Evolutionary conservation across 2,888 invertebrate genomes (phyloP), one percentile per base, ranked within the genome.

Genomic region (Kuschelorhynchus macadamiae): DNA sequence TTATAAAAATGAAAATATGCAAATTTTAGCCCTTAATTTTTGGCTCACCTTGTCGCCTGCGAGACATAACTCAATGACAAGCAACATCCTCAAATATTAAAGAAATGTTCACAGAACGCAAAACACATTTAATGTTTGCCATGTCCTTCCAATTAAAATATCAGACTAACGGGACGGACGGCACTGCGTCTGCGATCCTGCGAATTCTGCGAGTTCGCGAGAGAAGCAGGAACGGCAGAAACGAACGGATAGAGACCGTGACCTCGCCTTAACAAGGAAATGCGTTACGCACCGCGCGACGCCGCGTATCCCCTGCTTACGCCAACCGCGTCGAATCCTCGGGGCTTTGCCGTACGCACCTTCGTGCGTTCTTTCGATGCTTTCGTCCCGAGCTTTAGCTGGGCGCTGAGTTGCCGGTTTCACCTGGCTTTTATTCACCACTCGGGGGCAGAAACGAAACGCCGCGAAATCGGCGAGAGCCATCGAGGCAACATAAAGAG

Each of bases 221-320:
- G 47, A 59, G n/a, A n/a, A 18, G 55, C 55, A 55, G 63, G 53
- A 46, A 30, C 47, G 47, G 52, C 53, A 62, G n/a, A 21, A 21
- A 50, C 50, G 50, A 49, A 53, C 46, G 39, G 44, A n/a, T n/a
- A 39, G 41, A 56, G 80, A 78, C 80, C 80, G 79, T 80, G 80
- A 80, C 80, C 80, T 71, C 74, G 72, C 72, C 75, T 74, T 75
- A 79, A 81, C 79, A 78, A 81, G 82, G 82, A 82, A 82, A 82
- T 81, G 81, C 81, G 80, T 80, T 80, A 79, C 77, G 76, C 71
- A 72, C 67, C 44, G 60, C 55, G 59, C 57, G 67, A 52, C 50
- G 32, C 52, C 59, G 42, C 67, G 44, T 67, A 55, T 18, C 55
- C 42, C 47, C 61, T 50, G 60, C 52, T 49, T 53, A 49, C 14